A percentile compares a stretch with the other conserved stretches of the same genome.
Conservation (phyloP, 1,140 invertebrate species). For the Battus philenor region DNA sequence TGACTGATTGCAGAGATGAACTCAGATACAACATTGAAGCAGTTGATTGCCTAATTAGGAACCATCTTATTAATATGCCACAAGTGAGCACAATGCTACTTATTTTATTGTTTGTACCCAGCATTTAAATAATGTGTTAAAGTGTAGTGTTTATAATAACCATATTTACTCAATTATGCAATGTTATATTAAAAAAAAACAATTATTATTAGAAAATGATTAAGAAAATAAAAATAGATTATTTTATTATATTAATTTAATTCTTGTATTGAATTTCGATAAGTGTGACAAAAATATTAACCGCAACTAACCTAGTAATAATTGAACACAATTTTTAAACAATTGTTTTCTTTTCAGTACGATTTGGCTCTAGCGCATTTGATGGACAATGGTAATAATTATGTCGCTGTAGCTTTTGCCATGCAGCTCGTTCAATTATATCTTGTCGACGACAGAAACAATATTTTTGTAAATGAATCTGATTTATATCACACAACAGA, state of each 20-base stretch:
- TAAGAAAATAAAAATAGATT: too few relatives aligned
- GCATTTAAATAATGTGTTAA: too few relatives aligned
- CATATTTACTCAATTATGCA: too few relatives aligned
- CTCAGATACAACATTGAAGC: constrained; percentile 93
- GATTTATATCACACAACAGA: constrained; percentile 92
- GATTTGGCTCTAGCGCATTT: constrained; percentile 90
- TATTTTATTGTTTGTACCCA: too few relatives aligned
- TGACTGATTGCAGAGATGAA: constrained; percentile 92
- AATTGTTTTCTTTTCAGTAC: constrained; percentile 78
- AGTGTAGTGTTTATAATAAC: too few relatives aligned
- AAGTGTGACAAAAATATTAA: too few relatives aligned
- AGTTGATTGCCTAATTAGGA: constrained; percentile 90
- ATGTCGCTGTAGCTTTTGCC: constrained; percentile 89
- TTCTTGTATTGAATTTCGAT: too few relatives aligned
- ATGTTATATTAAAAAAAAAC: too few relatives aligned
- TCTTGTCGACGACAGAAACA: constrained; percentile 90
- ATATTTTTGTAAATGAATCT: constrained; percentile 85
- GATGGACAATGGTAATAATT: constrained; percentile 92
- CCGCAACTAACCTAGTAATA: too few relatives aligned
- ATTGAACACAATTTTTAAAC: not conserved
- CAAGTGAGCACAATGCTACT: constrained; percentile 35
- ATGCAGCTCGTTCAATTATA: constrained; percentile 94
- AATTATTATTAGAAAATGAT: too few relatives aligned
- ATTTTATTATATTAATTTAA: too few relatives aligned
- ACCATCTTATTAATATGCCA: constrained; percentile 79